Conservation (phyloP, 1,140 invertebrate genomes). For the Trichonephila clavipes region DNA sequence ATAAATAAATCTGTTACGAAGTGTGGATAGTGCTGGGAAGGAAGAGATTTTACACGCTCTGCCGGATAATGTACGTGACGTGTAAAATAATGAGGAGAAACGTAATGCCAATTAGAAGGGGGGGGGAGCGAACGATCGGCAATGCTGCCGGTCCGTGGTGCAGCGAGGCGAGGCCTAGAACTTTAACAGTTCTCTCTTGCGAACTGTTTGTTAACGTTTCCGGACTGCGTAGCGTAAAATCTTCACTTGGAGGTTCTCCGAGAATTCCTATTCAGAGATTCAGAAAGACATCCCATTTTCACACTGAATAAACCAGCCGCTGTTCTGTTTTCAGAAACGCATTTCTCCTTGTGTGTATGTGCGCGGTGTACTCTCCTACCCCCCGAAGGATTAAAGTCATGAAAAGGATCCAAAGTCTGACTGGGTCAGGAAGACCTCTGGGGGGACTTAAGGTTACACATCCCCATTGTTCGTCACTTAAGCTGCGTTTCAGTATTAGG, state of each 20-base stretch:
- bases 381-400: constrained; percentile 27
- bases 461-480: constrained; percentile 48
- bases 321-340: constrained; percentile 56
- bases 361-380: neutral
- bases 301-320: constrained; percentile 53
- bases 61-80: constrained; percentile 58
- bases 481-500: constrained; percentile 1
- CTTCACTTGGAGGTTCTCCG: neutral
- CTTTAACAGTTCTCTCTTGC: constrained; percentile 42
- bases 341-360: neutral
- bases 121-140: neutral
- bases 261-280: constrained; percentile 25
- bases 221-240: constrained; percentile 66
- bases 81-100: constrained; percentile 73
- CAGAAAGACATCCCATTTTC: constrained; percentile 68
- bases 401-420: constrained; percentile 15
- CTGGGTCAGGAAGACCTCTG: neutral
- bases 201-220: constrained; percentile 72
- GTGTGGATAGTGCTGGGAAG: neutral
- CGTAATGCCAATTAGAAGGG: constrained; percentile 72
- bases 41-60: constrained; percentile 44
- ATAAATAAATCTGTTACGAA: constrained; percentile 70
- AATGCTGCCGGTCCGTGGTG: neutral
- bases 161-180: constrained; percentile 23
- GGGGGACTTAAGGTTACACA: constrained; percentile 8